These are phyloP conservation scores for Clarias gariepinus DNA, from an alignment of 2,113 vertebrate species.

Conservation along the genomic window DNA sequence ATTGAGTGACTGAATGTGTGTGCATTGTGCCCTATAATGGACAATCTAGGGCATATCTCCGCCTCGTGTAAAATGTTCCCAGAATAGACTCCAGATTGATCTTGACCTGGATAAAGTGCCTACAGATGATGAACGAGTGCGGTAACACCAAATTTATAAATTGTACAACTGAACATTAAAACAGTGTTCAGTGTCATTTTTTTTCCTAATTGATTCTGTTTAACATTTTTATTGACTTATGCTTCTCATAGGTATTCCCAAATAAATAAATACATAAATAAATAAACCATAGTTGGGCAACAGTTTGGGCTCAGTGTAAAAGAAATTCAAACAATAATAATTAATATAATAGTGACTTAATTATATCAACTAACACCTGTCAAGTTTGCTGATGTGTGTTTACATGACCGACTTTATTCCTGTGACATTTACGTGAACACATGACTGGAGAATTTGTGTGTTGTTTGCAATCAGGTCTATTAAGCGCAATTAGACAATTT, in stretches of 20 bases:
- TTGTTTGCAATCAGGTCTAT: background rate
- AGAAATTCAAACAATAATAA: background rate
- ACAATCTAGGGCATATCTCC: background rate
- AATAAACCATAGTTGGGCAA: background rate
- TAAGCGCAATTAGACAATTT: background rate
- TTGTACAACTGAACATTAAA: background rate
- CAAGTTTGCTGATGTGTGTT: background rate
- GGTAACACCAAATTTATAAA: no score
- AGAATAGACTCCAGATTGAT: background rate
- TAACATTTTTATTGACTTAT: background rate
- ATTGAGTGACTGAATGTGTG: background rate
- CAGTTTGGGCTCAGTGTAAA: background rate
- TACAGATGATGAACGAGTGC: background rate
- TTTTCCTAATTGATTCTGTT: background rate
- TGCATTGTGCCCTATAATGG: background rate
- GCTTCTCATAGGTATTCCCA: background rate
- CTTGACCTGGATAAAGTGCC: background rate
- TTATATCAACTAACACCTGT: background rate
- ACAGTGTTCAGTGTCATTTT: background rate
- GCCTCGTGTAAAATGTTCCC: background rate
- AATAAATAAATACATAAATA: background rate
- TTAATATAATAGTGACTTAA: background rate
- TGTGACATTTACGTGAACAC: background rate
- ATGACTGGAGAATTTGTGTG: background rate
- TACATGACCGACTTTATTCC: background rate